These are phyloP conservation scores for Dasypolia templi DNA, from an alignment of 2,888 invertebrate genomes.

Conservation along the genomic window DNA sequence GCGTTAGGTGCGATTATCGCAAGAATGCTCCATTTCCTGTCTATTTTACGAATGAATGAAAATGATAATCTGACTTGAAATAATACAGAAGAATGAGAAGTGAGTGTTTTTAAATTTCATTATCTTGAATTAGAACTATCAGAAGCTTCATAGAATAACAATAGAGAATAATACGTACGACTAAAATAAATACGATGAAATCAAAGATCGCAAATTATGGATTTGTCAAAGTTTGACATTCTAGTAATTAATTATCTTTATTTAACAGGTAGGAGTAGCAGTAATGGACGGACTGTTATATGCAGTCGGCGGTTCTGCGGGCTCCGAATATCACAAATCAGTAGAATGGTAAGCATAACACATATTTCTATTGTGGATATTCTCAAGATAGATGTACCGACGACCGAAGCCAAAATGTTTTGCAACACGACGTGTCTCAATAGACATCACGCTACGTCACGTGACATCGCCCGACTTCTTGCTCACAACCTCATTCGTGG, in stretches of 20 bases:
- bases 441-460: not conserved
- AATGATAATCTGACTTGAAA: not conserved
- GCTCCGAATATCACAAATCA: constrained; percentile 95
- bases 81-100: not conserved
- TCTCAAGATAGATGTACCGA: not conserved
- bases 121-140: constrained; percentile 2
- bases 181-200: not conserved
- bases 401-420: not conserved
- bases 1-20: not conserved
- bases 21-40: not conserved
- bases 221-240: not conserved
- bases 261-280: constrained; percentile 94
- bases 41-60: constrained; percentile 1
- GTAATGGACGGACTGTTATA: constrained; percentile 97
- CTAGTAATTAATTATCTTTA: constrained; percentile 8
- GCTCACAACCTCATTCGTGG: not conserved
- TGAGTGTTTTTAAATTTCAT: not conserved
- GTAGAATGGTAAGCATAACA: constrained; percentile 94
- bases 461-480: not conserved
- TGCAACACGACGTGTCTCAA: not conserved
- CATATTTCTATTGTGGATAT: not conserved
- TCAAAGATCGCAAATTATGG: not conserved
- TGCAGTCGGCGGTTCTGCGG: constrained; percentile 97
- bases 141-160: constrained; percentile 8
- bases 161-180: not conserved